Evolutionary conservation across 2,113 vertebrate species (phyloP).

Genomic region (Paramisgurnus dabryanus): DNA sequence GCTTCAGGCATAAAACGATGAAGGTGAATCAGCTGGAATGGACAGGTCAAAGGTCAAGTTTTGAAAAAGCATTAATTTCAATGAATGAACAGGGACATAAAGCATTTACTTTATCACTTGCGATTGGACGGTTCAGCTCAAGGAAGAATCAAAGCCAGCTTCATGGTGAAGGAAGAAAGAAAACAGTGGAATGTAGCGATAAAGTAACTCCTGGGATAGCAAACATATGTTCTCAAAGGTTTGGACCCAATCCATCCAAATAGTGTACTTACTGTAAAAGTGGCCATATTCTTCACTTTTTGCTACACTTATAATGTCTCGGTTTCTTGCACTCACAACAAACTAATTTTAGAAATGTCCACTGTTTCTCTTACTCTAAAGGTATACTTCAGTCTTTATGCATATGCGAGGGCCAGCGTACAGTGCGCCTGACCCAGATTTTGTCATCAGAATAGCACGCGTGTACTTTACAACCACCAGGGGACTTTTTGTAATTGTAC

Average conservation of each 20-base stretch:
- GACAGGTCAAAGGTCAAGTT: neutral
- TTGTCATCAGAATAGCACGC: no score
- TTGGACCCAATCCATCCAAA: neutral
- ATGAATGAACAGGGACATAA: neutral
- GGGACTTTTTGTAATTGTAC: no score
- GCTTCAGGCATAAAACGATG: neutral
- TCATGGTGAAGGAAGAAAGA: neutral
- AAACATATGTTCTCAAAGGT: neutral
- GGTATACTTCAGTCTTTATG: no score
- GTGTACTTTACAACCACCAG: no score
- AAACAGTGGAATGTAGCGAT: neutral
- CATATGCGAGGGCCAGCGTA: no score
- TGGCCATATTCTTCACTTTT: no score
- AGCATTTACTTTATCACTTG: neutral
- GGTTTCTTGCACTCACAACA: no score
- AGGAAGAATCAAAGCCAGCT: constrained; percentile 13
- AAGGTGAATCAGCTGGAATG: neutral
- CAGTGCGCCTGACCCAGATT: no score
- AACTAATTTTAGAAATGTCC: no score
- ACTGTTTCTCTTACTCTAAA: no score
- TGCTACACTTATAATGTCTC: no score
- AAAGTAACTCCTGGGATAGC: neutral
- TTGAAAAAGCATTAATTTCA: neutral
- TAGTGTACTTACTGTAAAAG: neutral
- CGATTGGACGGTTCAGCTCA: neutral